Evolutionary conservation across 2,888 invertebrate genomes (phyloP).

Genomic region (Synergus umbraculus): DNA sequence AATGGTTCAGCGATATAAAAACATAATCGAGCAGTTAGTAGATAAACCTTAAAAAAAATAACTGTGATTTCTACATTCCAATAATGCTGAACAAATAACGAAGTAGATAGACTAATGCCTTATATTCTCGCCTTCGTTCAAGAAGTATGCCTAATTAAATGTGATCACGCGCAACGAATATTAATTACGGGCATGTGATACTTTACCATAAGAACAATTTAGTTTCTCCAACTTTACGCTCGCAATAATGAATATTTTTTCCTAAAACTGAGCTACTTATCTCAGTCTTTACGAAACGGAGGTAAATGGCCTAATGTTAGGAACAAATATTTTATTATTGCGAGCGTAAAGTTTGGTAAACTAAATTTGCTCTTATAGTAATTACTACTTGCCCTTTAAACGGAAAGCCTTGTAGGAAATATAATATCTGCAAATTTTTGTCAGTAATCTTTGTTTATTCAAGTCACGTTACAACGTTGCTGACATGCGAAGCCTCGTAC

Average conservation of each 20-base stretch:
- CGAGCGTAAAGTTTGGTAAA: too few relatives aligned
- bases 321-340: too few relatives aligned
- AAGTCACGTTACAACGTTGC: background rate
- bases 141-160: background rate
- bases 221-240: too few relatives aligned
- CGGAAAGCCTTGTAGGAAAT: background rate
- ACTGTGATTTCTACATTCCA: constrained; percentile 17
- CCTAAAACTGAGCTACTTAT: too few relatives aligned
- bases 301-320: too few relatives aligned
- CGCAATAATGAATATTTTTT: too few relatives aligned
- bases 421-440: background rate
- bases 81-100: background rate
- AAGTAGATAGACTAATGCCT: background rate
- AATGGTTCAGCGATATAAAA: constrained; percentile 85
- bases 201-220: too few relatives aligned
- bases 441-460: constrained; percentile 17
- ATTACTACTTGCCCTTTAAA: background rate
- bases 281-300: too few relatives aligned
- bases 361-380: too few relatives aligned
- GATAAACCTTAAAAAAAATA: background rate
- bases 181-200: background rate
- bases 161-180: constrained; percentile 40
- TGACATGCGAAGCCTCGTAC: background rate
- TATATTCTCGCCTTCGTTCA: constrained; percentile 10
- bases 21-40: constrained; percentile 75